These are phyloP conservation scores for Alexandromys oeconomus DNA, from an alignment of 2,797 vertebrate genomes.

Conservation along the genomic window DNA sequence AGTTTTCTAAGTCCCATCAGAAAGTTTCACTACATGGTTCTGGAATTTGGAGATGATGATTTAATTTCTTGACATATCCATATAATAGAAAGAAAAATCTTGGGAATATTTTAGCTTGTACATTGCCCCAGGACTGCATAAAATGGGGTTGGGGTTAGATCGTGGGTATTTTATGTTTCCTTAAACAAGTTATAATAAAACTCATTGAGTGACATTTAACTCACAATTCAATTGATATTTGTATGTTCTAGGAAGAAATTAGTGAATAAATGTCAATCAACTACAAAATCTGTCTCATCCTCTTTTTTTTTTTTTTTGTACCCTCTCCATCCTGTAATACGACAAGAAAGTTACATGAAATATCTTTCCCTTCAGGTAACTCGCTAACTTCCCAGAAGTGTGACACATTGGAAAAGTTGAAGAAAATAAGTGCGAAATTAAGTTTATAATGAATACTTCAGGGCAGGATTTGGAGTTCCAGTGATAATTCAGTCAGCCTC, in stretches of 20 bases:
- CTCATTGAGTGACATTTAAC: background rate
- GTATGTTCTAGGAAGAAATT: background rate
- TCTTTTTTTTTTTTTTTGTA: background rate
- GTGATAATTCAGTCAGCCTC: constrained; percentile 52
- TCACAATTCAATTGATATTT: constrained; percentile 34
- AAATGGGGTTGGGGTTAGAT: background rate
- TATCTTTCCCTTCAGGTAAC: background rate
- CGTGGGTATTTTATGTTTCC: background rate
- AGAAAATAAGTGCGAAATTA: constrained; percentile 72
- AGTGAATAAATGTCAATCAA: background rate
- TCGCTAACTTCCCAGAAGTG: constrained; percentile 42
- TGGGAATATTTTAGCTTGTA: background rate
- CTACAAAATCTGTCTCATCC: background rate
- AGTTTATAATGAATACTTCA: constrained; percentile 67
- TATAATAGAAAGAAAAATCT: background rate
- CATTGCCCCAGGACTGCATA: background rate
- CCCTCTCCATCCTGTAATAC: background rate
- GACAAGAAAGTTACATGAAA: constrained; percentile 10
- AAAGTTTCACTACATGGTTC: background rate
- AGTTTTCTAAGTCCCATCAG: background rate
- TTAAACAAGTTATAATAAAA: background rate
- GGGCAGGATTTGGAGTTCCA: constrained; percentile 55
- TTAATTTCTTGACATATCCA: background rate
- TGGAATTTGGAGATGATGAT: background rate
- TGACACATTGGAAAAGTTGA: background rate